Evolutionary conservation across 2,888 invertebrate genomes (phyloP), one percentile per base, ranked within the genome.

Genomic region (Hofmannophila pseudospretella): DNA sequence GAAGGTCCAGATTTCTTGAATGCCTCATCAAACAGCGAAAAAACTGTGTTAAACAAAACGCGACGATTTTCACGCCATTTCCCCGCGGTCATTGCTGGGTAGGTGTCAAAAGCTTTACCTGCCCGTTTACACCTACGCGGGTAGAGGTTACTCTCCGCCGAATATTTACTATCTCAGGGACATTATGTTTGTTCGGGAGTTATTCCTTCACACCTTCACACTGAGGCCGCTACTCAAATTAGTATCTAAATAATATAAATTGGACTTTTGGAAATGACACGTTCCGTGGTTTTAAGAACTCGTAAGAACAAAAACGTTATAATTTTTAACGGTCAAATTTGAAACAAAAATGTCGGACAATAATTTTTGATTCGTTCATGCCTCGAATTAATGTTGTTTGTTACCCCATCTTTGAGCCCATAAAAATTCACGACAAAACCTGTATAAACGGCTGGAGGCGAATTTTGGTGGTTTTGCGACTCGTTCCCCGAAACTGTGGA

Each of bases 91-190:
- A 55, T 59, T 58, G 71, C n/a, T n/a, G n/a, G n/a, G 65, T 79
- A 85, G 85, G 86, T 86, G 85, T 84, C 84, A 85, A 86, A 86
- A 86, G 85, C 74, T 76, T 82, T 86, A 85, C 85, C 85, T 84
- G 85, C 67, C 71, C 70, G 54, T 56, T 59, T 57, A 73, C 82
- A 72, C 81, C 82, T 74, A 82, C 82, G 64, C 79, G 47, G 54
- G 48, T 23, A 11, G 52, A 55, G 53, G 57, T 55, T 57, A 62
- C 60, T 63, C 59, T 52, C 59, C 58, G 51, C 49, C 66, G 61
- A 61, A 60, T 77, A 65, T 81, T 78, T 67, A 72, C 75, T 58
- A 75, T 75, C 70, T 71, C 67, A 70, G 70, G 67, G 67, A 58
- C 65, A 71, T 68, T 62, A 47, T 81, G 61, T 85, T 85, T 82